phyloP scores from a whole-genome alignment of 2,113 vertebrate genomes.

The Cryptotis parvus region DNA sequence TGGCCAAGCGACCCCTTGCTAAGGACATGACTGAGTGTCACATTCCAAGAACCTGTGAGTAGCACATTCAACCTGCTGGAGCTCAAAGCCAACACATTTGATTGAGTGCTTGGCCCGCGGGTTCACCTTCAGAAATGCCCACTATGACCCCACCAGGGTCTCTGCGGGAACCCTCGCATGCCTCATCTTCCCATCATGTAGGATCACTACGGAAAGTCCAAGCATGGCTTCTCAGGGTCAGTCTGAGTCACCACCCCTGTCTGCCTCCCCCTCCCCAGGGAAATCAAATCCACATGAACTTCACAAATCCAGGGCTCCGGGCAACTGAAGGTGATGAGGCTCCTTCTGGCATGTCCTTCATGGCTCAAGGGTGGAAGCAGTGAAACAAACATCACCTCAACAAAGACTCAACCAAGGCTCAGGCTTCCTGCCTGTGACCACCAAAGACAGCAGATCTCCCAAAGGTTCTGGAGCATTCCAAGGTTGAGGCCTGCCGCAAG shows the following conservation, averaged over 20 bases:
- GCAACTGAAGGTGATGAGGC: background rate
- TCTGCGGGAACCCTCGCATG: background rate
- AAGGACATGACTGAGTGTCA: background rate
- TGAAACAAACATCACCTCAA: background rate
- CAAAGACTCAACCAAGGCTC: background rate
- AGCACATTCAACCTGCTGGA: background rate
- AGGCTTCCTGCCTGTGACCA: background rate
- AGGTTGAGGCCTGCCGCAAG: rapidly evolving
- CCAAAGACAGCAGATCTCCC: background rate
- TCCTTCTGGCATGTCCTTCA: background rate
- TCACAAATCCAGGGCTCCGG: rapidly evolving
- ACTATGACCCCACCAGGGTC: rapidly evolving
- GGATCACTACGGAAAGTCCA: background rate
- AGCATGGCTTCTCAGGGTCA: background rate
- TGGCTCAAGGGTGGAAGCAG: background rate
- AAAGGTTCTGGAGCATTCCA: background rate
- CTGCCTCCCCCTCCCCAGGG: background rate
- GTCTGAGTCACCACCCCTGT: background rate
- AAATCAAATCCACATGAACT: background rate
- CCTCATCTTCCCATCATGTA: rapidly evolving
- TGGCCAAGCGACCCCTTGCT: background rate
- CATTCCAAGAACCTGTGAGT: too few species aligned
- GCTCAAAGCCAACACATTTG: background rate
- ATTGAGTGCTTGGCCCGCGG: background rate
- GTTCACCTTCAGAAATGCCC: background rate